phyloP scores from a whole-genome alignment of 2,113 vertebrate genomes.

The Macaca mulatta region DNA sequence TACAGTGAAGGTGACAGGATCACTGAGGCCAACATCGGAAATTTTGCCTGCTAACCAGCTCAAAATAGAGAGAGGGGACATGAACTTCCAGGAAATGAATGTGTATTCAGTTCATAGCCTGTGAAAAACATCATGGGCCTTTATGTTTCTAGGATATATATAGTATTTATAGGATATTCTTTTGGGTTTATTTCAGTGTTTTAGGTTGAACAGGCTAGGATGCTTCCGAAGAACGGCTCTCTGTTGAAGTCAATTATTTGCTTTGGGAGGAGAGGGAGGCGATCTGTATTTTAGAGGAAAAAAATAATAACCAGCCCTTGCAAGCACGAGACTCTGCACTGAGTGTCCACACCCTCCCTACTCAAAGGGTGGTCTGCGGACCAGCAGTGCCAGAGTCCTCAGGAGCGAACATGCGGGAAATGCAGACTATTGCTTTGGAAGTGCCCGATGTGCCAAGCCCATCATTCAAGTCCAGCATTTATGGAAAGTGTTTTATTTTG shows the following conservation, averaged over 20 bases:
- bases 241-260: neutral
- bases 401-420: neutral
- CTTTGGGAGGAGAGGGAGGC: neutral
- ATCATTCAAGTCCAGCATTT: neutral
- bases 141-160: neutral
- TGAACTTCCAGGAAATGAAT: neutral
- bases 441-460: neutral
- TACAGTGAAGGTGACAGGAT: neutral
- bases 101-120: neutral
- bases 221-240: neutral
- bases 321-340: neutral
- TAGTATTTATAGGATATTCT: neutral
- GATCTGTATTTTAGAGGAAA: neutral
- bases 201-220: neutral
- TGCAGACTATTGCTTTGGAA: neutral
- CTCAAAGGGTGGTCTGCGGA: neutral
- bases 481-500: neutral
- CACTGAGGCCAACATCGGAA: neutral
- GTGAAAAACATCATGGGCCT: neutral
- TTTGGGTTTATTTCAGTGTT: conserved; percentile 12
- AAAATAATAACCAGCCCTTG: neutral
- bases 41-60: neutral
- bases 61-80: neutral
- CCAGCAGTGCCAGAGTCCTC: no score
- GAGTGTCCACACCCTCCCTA: neutral